Evolutionary conservation across 2,113 vertebrate genomes (phyloP), one percentile per base, ranked within the genome.

Genomic region (Phrynosoma blainvillii): DNA sequence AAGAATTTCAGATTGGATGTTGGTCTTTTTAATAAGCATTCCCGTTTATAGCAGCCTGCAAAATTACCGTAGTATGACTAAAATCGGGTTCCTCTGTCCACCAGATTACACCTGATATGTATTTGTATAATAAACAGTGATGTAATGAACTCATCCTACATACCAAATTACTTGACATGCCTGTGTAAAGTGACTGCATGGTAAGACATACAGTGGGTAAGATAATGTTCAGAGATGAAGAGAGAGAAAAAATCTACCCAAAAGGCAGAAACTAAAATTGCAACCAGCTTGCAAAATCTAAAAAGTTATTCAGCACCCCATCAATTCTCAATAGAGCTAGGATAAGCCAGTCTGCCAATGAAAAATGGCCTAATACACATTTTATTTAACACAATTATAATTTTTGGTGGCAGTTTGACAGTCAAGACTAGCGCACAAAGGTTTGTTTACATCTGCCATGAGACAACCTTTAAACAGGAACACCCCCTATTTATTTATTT

Each of bases 311-410:
- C 20, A 85, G 56, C 27, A 80, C 59, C 59, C 90, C 88, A 83
- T 90, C 89, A 93, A 30, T 92, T 90, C 93, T 23, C 82, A 84
- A 80, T 75, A 30, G 62, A 88, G 65, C 83, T 59, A 36, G 0
- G 0, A 93, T 78, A 88, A 93, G 70, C 14, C 1, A 54, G 66
- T 3, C 12, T 92, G 88, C 91, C 85, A 91, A 79, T 59, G 83
- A 92, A 88, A 91, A 92, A 84, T 81, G n/a, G 76, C 66, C 82
- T 89, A 89, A 95, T 88, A 91, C 95, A 87, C 87, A 56, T 65
- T 83, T 52, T 85, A n/a, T 90, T 89, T 87, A 94, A 88, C n/a
- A 89, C 87, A 91, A n/a, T 91, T 94, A 92, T 83, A 42, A 27
- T 30, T 91, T 59, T 90, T 85, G 5, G 1, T 90, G 66, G 78